These are phyloP conservation scores for Myotis lucifugus DNA, from an alignment of 2,113 vertebrate genomes.

Conservation along the genomic window DNA sequence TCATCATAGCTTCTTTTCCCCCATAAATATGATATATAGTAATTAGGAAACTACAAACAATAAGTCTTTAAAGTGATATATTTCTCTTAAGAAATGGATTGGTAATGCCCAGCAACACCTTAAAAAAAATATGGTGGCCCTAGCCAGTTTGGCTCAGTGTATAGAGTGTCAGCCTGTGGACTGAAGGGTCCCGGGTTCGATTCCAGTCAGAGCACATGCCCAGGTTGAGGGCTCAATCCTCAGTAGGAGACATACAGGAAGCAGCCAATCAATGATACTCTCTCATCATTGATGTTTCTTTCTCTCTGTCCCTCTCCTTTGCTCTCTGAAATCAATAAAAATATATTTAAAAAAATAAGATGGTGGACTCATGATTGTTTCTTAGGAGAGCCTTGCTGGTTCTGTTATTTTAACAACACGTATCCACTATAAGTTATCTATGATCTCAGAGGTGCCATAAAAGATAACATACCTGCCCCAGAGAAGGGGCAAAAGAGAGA, in stretches of 20 bases:
- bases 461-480: accelerated
- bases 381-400: not conserved
- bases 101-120: not conserved
- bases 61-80: not conserved
- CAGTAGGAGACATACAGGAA: no score
- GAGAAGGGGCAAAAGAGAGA: not conserved
- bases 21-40: not conserved
- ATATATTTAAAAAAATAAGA: not conserved
- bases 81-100: not conserved
- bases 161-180: no score
- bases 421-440: not conserved
- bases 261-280: no score
- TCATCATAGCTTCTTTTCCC: not conserved
- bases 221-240: no score
- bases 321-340: no score
- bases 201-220: no score
- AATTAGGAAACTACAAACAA: not conserved
- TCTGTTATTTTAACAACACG: not conserved
- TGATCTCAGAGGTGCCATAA: not conserved
- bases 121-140: not conserved
- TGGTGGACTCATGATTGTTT: not conserved
- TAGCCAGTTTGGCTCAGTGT: no score
- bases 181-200: no score
- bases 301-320: no score
- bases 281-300: no score